Evolutionary conservation across 1,140 invertebrate genomes (phyloP), one percentile per base, ranked within the genome.

Genomic region (Aradophagus sp.): DNA sequence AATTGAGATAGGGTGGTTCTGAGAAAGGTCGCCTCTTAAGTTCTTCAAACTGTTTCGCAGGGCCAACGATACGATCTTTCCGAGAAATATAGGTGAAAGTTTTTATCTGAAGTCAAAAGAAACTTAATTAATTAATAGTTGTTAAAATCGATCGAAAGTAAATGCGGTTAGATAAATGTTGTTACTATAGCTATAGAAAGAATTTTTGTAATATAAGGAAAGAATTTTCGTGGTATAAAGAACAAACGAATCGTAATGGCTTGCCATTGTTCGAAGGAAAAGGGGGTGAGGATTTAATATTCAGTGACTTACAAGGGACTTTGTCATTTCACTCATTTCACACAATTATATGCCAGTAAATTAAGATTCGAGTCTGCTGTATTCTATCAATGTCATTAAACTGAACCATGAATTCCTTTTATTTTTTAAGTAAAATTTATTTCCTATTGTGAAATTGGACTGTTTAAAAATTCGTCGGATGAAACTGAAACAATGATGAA

Each of bases 1-100:
- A 82, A 83, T 81, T 80, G 73, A 72, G 50, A 69, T 47, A 50
- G 66, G 73, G 66, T 58, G 27, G 44, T 36, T 32, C 16, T 14
- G 0, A 39, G 20, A 52, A 36, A 48, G 42, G 50, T 47, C n/a
- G n/a, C n/a, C 41, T 58, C 41, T 66, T 61, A 66, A 55, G 59
- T 55, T 36, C 53, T 55, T 70, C 71, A 61, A 61, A 56, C 56
- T 55, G 61, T 71, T 76, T 68, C 11, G 39, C 20, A 42, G 14
- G 23, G 36, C 52, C 5, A 13, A 39, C 8, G 65, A 65, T 59
- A 73, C 61, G 39, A 66, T 61, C 42, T 65, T 61, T 52, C 23
- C 8, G n/a, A 55, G 44, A 56, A 66, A 52, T 74, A 63, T 58
- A 27, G 15, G 10, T 13, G n/a, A 48, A 58, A 70, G 52, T 56